phyloP scores from a whole-genome alignment of 2,797 vertebrate genomes.

The Rhinella marina region DNA sequence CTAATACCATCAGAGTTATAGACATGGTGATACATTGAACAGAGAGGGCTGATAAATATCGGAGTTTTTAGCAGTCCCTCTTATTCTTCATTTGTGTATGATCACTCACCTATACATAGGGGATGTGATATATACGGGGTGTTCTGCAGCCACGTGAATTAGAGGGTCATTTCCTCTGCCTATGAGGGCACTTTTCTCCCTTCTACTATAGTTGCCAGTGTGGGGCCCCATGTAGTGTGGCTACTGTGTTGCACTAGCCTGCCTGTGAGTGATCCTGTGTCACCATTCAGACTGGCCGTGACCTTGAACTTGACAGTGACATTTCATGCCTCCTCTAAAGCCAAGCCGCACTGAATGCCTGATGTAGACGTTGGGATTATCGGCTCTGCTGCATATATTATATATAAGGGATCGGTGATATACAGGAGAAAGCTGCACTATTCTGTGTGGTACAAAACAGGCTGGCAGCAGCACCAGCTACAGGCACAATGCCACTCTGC shows the following conservation, averaged over 20 bases:
- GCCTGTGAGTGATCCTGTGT: constrained; percentile 7
- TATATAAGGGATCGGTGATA: neutral
- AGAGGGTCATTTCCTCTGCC: too few species aligned
- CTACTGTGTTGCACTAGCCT: neutral
- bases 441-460: neutral
- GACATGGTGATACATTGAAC: too few species aligned
- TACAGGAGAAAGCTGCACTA: neutral
- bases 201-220: neutral
- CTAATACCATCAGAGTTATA: neutral
- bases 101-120: too few species aligned
- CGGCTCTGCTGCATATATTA: neutral
- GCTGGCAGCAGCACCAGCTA: neutral
- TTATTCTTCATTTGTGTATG: too few species aligned
- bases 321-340: constrained; percentile 15
- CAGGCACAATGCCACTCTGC: neutral
- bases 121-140: too few species aligned
- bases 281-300: constrained; percentile 67
- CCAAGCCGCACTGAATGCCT: neutral
- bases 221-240: neutral
- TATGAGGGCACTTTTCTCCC: neutral
- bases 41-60: neutral
- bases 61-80: neutral
- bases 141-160: too few species aligned
- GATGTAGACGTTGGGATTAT: neutral
- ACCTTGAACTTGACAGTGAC: constrained; percentile 83